phyloP scores from a whole-genome alignment of 2,797 vertebrate genomes.

The Pelochelys cantorii region DNA sequence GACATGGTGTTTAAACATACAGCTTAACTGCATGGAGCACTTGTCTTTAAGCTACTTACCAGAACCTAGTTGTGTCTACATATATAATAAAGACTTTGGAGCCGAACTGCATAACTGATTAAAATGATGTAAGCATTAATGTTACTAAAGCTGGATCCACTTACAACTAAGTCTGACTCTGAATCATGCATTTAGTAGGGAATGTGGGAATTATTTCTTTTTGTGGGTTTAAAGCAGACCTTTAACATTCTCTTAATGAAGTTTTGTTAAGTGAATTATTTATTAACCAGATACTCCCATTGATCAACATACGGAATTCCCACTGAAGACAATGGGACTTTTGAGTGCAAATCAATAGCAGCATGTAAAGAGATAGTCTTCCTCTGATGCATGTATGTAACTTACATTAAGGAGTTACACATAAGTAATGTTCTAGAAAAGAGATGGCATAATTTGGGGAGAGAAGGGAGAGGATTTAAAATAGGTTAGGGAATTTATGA shows the following conservation, averaged over 20 bases:
- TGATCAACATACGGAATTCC: conserved; percentile 48
- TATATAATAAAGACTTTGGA: neutral
- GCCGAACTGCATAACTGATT: neutral
- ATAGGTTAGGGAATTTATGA: conserved; percentile 15
- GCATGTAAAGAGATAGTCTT: conserved; percentile 47
- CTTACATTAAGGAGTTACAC: conserved; percentile 21
- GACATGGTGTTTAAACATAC: neutral
- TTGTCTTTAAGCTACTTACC: neutral
- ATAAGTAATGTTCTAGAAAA: neutral
- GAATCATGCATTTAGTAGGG: neutral
- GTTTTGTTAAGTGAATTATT: conserved; percentile 75
- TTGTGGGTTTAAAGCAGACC: conserved; percentile 60
- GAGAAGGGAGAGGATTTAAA: neutral
- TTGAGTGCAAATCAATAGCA: conserved; percentile 57
- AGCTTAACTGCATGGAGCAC: neutral
- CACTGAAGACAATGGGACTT: conserved; percentile 35
- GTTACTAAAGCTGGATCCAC: neutral
- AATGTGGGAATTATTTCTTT: conserved; percentile 39
- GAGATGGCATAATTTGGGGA: neutral
- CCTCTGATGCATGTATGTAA: conserved; percentile 25
- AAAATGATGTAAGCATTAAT: neutral
- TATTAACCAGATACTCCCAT: conserved; percentile 58
- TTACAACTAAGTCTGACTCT: neutral
- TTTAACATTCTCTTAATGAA: conserved; percentile 69
- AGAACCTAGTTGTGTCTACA: neutral